Percentiles rank a stretch among this genome's conserved stretches.
These are phyloP conservation scores for Sarcophaga variegata DNA, from an alignment of 2,888 invertebrate species.

Conservation along the genomic window DNA sequence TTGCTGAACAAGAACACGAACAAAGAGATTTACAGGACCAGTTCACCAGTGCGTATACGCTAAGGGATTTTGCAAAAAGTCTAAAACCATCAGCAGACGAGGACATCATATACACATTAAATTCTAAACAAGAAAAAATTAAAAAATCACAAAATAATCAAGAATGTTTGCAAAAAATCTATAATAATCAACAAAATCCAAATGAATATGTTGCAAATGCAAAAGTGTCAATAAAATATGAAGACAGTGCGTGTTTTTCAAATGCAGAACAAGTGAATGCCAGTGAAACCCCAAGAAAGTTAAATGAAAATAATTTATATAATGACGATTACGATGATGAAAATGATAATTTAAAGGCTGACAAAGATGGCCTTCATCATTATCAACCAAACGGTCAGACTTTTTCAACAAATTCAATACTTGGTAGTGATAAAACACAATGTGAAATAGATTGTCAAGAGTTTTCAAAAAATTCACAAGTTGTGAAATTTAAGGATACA, in stretches of 20 bases:
- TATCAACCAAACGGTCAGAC: neutral
- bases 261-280: constrained; percentile 36
- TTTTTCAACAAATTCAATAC: neutral
- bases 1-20: constrained; percentile 23
- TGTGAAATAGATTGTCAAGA: constrained; percentile 20
- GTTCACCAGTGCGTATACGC: constrained; percentile 67
- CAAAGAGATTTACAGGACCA: constrained; percentile 50
- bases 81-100: constrained; percentile 71
- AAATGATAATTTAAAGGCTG: constrained; percentile 7
- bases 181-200: constrained; percentile 50
- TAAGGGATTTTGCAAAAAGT: constrained; percentile 74
- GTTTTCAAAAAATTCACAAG: constrained; percentile 10
- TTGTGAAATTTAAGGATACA: constrained; percentile 56
- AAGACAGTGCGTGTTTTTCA: neutral
- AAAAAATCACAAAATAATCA: constrained; percentile 53
- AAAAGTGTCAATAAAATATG: constrained; percentile 38
- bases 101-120: constrained; percentile 70
- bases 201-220: constrained; percentile 21
- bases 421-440: neutral
- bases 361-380: constrained; percentile 45
- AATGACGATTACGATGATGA: constrained; percentile 36
- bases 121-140: constrained; percentile 61
- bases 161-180: constrained; percentile 63
- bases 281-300: constrained; percentile 7
- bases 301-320: constrained; percentile 55